Evolutionary conservation across 2,113 vertebrate genomes (phyloP), one percentile per base, ranked within the genome.

Genomic region (Synchiropus splendidus): DNA sequence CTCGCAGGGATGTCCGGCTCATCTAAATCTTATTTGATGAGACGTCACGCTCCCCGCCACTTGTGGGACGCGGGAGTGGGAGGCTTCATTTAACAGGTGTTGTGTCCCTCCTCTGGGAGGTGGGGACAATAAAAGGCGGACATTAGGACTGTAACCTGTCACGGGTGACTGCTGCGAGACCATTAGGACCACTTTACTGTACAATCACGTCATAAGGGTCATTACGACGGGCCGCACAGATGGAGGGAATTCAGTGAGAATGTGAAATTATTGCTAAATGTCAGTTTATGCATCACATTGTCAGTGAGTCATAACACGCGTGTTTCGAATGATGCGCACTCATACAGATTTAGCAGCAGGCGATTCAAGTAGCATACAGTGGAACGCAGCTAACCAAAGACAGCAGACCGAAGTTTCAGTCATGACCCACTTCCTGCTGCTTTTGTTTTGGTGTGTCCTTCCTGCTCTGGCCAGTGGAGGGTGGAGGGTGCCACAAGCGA

Each of bases 121-220:
- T 12, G 45, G 41, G 54, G 30, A 39, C 56, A 46, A 80, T 86
- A 81, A 82, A 77, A 80, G 62, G 48, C 64, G 53, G 50, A 61
- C 77, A 78, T 83, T 75, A 84, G 67, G 72, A 73, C 72, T 81
- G 78, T 74, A 85, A 83, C 78, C 67, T 76, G 77, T 81, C 79
- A 81, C 43, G 80, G 81, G 70, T 83, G 81, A 85, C 70, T 82
- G 80, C 73, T 60, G 67, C 48, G 61, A 64, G 72, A 46, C 66
- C 66, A 80, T 84, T 82, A 83, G 57, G 64, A 49, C 58, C 74
- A 76, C 63, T 81, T 80, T 78, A 79, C 75, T 67, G 72, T 81
- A 79, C 67, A 64, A 74, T 81, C 73, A 70, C 58, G 52, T 81
- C 61, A 54, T 27, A 41, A 51, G 53, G 54, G 67, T 81, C 42